Conservation (phyloP, 2,888 invertebrate genomes). For the Leptarthrus brevirostris region DNA sequence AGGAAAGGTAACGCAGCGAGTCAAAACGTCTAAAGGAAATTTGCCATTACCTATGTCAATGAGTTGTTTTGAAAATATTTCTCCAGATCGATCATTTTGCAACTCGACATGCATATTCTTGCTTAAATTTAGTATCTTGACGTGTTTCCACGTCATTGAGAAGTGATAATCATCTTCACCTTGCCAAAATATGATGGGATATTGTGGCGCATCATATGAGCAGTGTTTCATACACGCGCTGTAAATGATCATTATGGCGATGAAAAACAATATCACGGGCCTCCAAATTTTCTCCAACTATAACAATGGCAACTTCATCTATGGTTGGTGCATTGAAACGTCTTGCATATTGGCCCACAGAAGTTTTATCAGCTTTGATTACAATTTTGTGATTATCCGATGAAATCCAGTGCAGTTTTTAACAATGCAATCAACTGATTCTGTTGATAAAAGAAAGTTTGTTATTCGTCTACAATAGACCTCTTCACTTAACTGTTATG, state of each 20-base stretch:
- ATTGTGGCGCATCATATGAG: constrained; percentile 45
- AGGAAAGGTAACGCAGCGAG: no score
- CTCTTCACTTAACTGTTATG: constrained; percentile 39
- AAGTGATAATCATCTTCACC: constrained; percentile 54
- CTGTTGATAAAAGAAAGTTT: constrained; percentile 49
- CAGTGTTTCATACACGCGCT: constrained; percentile 42
- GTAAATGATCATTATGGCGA: constrained; percentile 51
- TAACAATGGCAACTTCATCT: constrained; percentile 60
- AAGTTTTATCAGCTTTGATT: constrained; percentile 61
- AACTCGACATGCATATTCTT: no score
- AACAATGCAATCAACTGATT: constrained; percentile 58
- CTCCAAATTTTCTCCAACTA: constrained; percentile 59
- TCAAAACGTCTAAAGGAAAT: no score
- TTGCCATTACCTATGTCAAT: no score
- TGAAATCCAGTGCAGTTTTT: constrained; percentile 59
- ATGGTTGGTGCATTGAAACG: constrained; percentile 62
- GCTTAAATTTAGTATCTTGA: no score
- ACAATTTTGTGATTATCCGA: constrained; percentile 60
- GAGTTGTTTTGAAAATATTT: no score
- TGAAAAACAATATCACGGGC: constrained; percentile 60
- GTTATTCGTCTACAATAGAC: constrained; percentile 53
- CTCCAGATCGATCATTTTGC: no score
- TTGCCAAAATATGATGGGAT: constrained; percentile 49
- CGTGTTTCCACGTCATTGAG: constrained; percentile 28
- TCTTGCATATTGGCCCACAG: constrained; percentile 59